phyloP scores from a whole-genome alignment of 2,113 vertebrate genomes.

The Alosa alosa region DNA sequence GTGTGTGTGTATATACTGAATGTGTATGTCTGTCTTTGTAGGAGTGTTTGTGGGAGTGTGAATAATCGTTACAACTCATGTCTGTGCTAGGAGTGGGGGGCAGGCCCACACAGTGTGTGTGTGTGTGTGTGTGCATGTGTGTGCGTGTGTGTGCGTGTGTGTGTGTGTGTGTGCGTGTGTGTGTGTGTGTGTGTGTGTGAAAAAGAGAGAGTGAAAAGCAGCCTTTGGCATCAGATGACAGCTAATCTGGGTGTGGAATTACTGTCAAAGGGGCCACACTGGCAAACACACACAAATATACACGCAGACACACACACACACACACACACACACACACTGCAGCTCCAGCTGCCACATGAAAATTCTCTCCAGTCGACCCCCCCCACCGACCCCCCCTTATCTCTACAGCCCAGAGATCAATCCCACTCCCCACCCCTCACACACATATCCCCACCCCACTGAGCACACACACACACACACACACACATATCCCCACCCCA shows the following conservation, averaged over 20 bases:
- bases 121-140: too few relatives aligned
- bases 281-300: neutral
- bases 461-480: neutral
- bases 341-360: constrained; percentile 42
- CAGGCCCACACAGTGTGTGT: too few relatives aligned
- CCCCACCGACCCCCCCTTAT: constrained; percentile 38
- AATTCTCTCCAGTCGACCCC: constrained; percentile 28
- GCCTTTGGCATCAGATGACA: constrained; percentile 51
- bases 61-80: too few relatives aligned
- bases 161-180: too few relatives aligned
- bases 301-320: neutral
- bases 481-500: neutral
- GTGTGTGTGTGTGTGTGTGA: constrained; percentile 6
- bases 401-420: constrained; percentile 43
- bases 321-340: neutral
- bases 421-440: constrained; percentile 13
- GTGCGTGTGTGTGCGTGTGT: too few relatives aligned
- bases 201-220: neutral
- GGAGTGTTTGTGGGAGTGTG: too few relatives aligned
- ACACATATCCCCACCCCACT: too few relatives aligned
- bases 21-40: too few relatives aligned
- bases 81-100: too few relatives aligned
- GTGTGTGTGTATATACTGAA: too few relatives aligned
- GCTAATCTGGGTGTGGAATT: constrained; percentile 56
- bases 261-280: constrained; percentile 45